These are phyloP conservation scores for Pristionchus arcanus DNA, from an alignment of 2,888 invertebrate genomes.

Conservation along the genomic window DNA sequence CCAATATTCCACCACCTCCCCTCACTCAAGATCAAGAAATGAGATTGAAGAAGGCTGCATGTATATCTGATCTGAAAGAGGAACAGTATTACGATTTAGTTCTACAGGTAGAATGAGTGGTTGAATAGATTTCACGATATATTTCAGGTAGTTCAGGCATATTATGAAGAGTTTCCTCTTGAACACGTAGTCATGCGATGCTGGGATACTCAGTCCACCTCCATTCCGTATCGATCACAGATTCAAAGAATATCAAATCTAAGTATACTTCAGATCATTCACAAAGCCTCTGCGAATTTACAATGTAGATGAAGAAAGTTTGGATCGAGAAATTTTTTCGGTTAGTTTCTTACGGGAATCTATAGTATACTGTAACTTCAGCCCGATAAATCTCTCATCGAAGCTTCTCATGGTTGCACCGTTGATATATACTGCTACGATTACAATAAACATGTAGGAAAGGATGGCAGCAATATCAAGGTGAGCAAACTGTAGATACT, in stretches of 20 bases:
- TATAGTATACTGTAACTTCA: constrained; percentile 6
- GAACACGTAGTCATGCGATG: constrained; percentile 4
- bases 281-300: background rate
- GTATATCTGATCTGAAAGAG: background rate
- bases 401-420: background rate
- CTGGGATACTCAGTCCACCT: constrained; percentile 9
- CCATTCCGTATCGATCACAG: background rate
- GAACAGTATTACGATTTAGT: background rate
- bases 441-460: background rate
- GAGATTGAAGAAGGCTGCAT: background rate
- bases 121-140: background rate
- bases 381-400: background rate
- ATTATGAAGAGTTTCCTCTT: background rate
- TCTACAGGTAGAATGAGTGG: background rate
- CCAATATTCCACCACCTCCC: background rate
- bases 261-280: background rate
- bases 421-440: constrained; percentile 24
- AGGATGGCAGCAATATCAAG: background rate
- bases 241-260: background rate
- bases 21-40: background rate
- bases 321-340: background rate
- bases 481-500: background rate
- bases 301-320: background rate
- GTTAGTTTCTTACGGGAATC: background rate
- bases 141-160: background rate